A percentile compares a stretch with the other conserved stretches of the same genome.
phyloP scores from a whole-genome alignment of 2,888 invertebrate species.

The Rhamphomyia laevipes region DNA sequence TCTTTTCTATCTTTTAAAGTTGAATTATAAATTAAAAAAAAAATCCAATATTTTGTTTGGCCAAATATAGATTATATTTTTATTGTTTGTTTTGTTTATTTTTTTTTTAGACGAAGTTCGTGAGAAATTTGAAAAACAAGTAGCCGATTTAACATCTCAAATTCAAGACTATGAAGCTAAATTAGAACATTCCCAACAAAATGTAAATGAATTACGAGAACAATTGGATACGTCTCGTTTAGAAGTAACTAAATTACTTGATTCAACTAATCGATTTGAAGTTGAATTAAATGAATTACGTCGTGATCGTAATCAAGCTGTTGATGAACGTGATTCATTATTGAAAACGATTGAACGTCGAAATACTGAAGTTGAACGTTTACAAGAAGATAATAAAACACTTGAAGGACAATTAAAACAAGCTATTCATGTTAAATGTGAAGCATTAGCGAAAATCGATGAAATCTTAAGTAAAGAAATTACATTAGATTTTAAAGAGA shows the following conservation, averaged over 20 bases:
- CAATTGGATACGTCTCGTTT: conserved; percentile 50
- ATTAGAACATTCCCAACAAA: conserved; percentile 48
- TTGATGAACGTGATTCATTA: conserved; percentile 65
- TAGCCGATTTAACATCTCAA: conserved; percentile 47
- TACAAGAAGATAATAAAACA: conserved; percentile 54
- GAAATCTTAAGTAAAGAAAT: conserved; percentile 72
- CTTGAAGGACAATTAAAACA: conserved; percentile 62
- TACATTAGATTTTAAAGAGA: conserved; percentile 67
- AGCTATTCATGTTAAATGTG: conserved; percentile 71
- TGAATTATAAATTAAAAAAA: not conserved
- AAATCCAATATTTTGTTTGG: not conserved
- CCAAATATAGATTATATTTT: not conserved
- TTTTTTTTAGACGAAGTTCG: conserved; percentile 44
- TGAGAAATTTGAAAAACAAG: conserved; percentile 41
- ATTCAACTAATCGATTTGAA: conserved; percentile 51
- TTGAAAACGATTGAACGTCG: conserved; percentile 59
- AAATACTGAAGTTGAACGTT: conserved; percentile 58
- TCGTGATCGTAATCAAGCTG: conserved; percentile 54
- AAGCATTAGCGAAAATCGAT: conserved; percentile 66
- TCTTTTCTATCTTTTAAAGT: not conserved
- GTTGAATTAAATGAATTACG: conserved; percentile 53
- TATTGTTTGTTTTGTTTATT: not conserved
- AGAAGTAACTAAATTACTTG: conserved; percentile 53
- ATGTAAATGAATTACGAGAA: conserved; percentile 49
- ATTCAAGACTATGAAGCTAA: conserved; percentile 52